Conservation (phyloP, 30 jellyfish, hydroid and myxozoan species). For the Phacellophora camtschatica region DNA sequence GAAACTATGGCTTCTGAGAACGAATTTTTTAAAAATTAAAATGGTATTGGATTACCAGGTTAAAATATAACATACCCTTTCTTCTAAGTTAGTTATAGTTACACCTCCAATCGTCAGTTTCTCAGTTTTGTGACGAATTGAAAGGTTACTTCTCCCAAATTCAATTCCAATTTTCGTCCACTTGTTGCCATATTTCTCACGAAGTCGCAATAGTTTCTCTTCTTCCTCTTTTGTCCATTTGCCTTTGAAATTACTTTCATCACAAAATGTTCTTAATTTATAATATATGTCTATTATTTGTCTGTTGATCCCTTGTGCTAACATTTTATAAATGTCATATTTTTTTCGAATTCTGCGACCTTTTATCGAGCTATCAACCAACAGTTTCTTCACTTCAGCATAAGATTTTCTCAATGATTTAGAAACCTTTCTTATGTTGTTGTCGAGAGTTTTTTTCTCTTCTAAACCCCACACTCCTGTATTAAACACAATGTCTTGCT, state of each 20-base stretch:
- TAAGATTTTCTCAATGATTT: neutral
- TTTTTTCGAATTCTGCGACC: neutral
- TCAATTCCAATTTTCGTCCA: constrained; percentile 30
- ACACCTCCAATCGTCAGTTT: too few relatives aligned
- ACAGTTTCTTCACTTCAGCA: constrained; percentile 2
- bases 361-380: neutral
- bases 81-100: too few relatives aligned
- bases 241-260: constrained; percentile 40
- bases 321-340: constrained; percentile 4
- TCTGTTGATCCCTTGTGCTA: constrained; percentile 47
- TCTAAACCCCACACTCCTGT: constrained; percentile 35
- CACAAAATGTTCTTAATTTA: constrained; percentile 2
- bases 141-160: constrained; percentile 24
- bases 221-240: constrained; percentile 14
- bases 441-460: constrained; percentile 19
- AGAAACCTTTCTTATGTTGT: neutral
- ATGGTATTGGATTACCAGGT: too few relatives aligned
- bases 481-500: constrained; percentile 24
- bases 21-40: too few relatives aligned
- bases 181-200: constrained; percentile 10
- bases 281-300: neutral
- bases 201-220: neutral
- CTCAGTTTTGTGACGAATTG: neutral
- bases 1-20: too few relatives aligned
- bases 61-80: too few relatives aligned